Percentiles rank a stretch among this genome's conserved stretches.
Conservation (phyloP, 2,113 vertebrate species). For the Anolis sagrei region DNA sequence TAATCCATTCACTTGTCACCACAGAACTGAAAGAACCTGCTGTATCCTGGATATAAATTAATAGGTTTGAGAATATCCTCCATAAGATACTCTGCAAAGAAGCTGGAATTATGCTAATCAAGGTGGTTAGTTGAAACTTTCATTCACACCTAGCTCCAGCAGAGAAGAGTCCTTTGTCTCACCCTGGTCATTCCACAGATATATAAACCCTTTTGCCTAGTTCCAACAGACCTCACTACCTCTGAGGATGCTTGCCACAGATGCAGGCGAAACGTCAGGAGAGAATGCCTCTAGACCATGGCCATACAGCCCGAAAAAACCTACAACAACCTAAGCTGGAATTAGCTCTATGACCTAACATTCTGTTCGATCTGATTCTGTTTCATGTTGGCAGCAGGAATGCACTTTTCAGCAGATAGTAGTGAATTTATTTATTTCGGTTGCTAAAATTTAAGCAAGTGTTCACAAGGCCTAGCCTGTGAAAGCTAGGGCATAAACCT, state of each 20-base stretch:
- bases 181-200: too few species aligned
- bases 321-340: too few species aligned
- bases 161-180: too few species aligned
- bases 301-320: too few species aligned
- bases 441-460: conserved; percentile 17
- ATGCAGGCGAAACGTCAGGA: too few species aligned
- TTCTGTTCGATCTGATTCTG: conserved; percentile 32
- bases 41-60: background rate
- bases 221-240: too few species aligned
- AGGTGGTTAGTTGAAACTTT: too few species aligned
- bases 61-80: conserved; percentile 56
- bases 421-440: too few species aligned
- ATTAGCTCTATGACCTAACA: conserved; percentile 47
- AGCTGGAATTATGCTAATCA: conserved; percentile 58
- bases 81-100: conserved; percentile 56
- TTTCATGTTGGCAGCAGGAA: conserved; percentile 29
- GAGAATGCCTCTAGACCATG: too few species aligned
- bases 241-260: too few species aligned
- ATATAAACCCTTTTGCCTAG: too few species aligned
- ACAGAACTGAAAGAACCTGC: conserved; percentile 38
- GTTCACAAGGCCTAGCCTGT: background rate
- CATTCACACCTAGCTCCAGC: too few species aligned
- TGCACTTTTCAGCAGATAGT: conserved; percentile 8
- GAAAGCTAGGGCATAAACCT: background rate
- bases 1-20: conserved; percentile 32